phyloP scores from a whole-genome alignment of 2,797 vertebrate genomes.

The Ciconia nigra region DNA sequence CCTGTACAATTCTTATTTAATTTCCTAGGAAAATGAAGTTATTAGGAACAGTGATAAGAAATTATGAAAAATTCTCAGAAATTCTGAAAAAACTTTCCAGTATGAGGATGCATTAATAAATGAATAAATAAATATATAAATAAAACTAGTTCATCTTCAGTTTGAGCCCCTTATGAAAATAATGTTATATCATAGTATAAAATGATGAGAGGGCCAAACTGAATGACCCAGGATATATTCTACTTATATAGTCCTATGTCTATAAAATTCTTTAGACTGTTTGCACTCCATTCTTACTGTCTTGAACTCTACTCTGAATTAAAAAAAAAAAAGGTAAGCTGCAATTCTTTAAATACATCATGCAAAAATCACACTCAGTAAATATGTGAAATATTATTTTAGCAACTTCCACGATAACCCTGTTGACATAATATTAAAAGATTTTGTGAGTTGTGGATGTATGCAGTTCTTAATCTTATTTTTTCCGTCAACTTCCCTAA shows the following conservation, averaged over 20 bases:
- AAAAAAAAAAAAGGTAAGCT: not conserved
- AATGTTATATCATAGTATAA: not conserved
- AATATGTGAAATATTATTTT: not conserved
- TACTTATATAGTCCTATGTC: not conserved
- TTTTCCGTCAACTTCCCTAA: not conserved
- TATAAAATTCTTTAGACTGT: not conserved
- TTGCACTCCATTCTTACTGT: not conserved
- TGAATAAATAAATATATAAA: not conserved
- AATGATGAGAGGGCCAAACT: not conserved
- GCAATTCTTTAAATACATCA: not conserved
- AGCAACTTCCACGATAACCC: not conserved
- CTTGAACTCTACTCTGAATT: not conserved
- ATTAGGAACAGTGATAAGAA: not conserved
- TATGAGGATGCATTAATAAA: not conserved
- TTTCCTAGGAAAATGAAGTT: not conserved
- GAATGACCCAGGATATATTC: not conserved
- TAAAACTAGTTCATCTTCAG: not conserved
- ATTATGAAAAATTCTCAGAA: not conserved
- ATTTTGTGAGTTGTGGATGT: not conserved
- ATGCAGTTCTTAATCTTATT: not conserved
- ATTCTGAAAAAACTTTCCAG: not conserved
- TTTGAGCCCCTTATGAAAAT: not conserved
- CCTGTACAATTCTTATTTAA: not conserved
- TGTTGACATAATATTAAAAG: not conserved
- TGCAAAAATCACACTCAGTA: not conserved